Base-by-base conservation (phyloP, 1,140 invertebrate genomes). In the Anoplolepis gracilipes region DNA sequence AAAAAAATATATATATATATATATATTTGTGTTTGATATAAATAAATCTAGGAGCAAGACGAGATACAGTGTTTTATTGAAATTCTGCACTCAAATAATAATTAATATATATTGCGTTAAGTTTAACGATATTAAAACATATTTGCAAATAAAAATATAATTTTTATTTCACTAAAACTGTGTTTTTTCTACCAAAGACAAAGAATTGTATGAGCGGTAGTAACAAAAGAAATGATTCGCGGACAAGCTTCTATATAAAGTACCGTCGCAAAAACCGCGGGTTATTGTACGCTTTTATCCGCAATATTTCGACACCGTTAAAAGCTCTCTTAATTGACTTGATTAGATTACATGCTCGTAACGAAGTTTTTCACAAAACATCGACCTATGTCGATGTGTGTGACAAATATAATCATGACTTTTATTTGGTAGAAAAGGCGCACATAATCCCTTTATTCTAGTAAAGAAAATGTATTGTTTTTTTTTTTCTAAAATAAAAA, bases 241-340 rank as follows among this genome's bases (percentile, higher is more conserved):
- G 13, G 46, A 33, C 8, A 33, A 49, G 49, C 28, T 64, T 64
- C 39, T 78, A 49, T 61, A 42, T 11, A 28, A 65, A 78, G 28
- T 49, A 78, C n/a, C 7, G 7, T 13, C 13, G 19, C 13, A 33
- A n/a, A 78, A 78, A 78, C 19, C 39, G 13, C 39, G 30, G 59
- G 28, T 49, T 64, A 64, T n/a, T 42, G 36, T 49, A 11, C 11
- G 59, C 28, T 78, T 78, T 78, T 65, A 65, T 49, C 39, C 39
- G 7, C 22, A 55, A 65, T 65, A 33, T 22, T 49, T 78, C 28
- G 13, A 65, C 64, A 28, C 19, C 8, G 39, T 78, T 65, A 22
- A 65, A 78, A 78, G 59, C 28, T 78, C 25, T 78, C 25, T 49
- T 78, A 65, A 65, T 77, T 78, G 39, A 49, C 39, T 30, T 5